Conservation (phyloP, 2,113 vertebrate genomes). For the Sylvicapra grimmia region DNA sequence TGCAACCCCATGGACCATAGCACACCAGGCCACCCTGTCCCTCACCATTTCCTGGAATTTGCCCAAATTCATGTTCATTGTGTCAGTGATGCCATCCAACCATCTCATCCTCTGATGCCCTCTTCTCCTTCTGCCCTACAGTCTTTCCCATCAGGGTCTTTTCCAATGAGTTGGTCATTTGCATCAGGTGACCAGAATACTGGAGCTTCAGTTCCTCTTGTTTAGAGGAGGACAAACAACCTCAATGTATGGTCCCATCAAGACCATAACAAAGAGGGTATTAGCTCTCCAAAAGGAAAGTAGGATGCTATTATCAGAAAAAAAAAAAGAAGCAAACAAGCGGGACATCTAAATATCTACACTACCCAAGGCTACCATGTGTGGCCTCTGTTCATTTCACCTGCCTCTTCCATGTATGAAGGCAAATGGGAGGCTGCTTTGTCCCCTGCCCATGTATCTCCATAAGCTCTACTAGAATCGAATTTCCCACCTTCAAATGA, state of each 20-base stretch:
- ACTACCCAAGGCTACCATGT: not conserved
- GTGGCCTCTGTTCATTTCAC: not conserved
- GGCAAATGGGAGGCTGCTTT: not conserved
- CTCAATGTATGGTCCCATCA: not conserved
- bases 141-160: not conserved
- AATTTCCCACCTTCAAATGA: not conserved
- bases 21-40: not conserved
- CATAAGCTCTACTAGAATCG: not conserved
- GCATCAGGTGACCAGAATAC: not conserved
- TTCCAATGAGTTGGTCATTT: not conserved
- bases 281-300: not conserved
- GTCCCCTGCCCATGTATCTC: not conserved
- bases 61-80: not conserved
- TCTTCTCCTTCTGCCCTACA: not conserved
- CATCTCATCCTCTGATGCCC: not conserved
- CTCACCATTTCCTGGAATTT: not conserved
- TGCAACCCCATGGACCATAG: not conserved
- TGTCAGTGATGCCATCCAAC: not conserved
- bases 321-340: not conserved
- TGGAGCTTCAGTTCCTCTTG: not conserved
- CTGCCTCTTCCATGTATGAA: not conserved
- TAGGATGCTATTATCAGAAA: not conserved
- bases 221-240: not conserved
- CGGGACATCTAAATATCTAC: fast-evolving
- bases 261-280: not conserved